These are phyloP conservation scores for Hepsetus odoe DNA, from an alignment of 2,113 vertebrate genomes.

Conservation along the genomic window DNA sequence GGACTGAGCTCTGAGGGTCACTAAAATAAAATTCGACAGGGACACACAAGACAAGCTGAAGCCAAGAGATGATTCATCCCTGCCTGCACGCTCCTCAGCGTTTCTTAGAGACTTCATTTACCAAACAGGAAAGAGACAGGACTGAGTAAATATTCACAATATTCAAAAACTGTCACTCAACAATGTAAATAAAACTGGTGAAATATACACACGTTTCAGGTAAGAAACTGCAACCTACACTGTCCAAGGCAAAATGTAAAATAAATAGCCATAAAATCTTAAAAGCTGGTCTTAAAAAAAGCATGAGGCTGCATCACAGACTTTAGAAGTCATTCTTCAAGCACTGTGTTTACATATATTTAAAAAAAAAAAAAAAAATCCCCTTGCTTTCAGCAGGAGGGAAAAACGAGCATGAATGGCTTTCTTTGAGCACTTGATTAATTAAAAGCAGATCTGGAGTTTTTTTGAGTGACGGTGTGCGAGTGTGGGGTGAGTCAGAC, in stretches of 20 bases:
- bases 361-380: conserved; percentile 1
- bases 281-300: not conserved
- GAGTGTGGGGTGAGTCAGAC: conserved; percentile 30
- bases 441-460: conserved; percentile 51
- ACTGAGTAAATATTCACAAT: not conserved
- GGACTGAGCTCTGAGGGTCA: conserved; percentile 18
- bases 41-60: conserved; percentile 3
- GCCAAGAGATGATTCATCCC: conserved; percentile 17
- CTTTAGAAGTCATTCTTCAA: conserved; percentile 12
- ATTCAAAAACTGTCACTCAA: too few relatives aligned
- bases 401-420: conserved; percentile 43
- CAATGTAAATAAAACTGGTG: too few relatives aligned
- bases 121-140: not conserved
- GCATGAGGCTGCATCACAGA: not conserved
- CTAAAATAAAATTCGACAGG: conserved; percentile 38
- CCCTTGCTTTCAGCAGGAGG: not conserved
- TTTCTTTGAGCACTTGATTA: conserved; percentile 51
- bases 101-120: not conserved
- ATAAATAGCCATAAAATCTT: not conserved
- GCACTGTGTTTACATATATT: too few relatives aligned
- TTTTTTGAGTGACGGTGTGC: conserved; percentile 28
- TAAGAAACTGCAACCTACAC: too few relatives aligned
- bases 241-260: too few relatives aligned
- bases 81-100: conserved; percentile 3
- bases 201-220: too few relatives aligned